Conservation (phyloP, 1,140 invertebrate genomes). For the Drosophila chauvacae region DNA sequence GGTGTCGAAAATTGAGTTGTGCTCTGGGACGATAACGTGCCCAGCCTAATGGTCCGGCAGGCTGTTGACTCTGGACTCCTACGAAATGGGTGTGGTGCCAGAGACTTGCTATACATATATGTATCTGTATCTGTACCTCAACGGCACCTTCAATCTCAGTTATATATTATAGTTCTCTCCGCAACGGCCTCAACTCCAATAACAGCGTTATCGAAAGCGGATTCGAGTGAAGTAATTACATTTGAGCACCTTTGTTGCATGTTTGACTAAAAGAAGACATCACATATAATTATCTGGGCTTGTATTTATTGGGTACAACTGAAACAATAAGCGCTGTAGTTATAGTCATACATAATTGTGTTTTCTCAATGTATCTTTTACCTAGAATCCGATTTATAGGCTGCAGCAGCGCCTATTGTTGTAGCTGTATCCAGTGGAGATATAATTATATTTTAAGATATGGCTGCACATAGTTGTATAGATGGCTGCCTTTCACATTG, state of each 20-base stretch:
- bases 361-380: constrained; percentile 17
- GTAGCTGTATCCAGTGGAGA: background rate
- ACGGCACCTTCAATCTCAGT: background rate
- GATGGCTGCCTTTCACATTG: constrained; percentile 61
- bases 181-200: too few species aligned
- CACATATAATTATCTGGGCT: background rate
- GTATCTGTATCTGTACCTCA: background rate
- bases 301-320: constrained; percentile 7
- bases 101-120: background rate
- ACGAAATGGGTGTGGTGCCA: constrained; percentile 8
- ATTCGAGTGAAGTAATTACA: background rate
- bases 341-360: constrained; percentile 20
- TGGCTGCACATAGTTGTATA: constrained; percentile 36
- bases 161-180: background rate
- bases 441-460: constrained; percentile 33
- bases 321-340: constrained; percentile 1
- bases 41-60: constrained; percentile 23
- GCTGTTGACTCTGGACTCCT: constrained; percentile 33
- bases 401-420: constrained; percentile 22
- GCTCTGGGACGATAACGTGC: constrained; percentile 22
- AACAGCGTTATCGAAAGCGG: background rate
- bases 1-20: constrained; percentile 70
- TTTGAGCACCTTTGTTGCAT: constrained; percentile 15
- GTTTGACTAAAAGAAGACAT: constrained; percentile 17
- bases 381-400: background rate